Evolutionary conservation across 2,797 vertebrate genomes (phyloP).

Genomic region (Myotis vivesi): DNA sequence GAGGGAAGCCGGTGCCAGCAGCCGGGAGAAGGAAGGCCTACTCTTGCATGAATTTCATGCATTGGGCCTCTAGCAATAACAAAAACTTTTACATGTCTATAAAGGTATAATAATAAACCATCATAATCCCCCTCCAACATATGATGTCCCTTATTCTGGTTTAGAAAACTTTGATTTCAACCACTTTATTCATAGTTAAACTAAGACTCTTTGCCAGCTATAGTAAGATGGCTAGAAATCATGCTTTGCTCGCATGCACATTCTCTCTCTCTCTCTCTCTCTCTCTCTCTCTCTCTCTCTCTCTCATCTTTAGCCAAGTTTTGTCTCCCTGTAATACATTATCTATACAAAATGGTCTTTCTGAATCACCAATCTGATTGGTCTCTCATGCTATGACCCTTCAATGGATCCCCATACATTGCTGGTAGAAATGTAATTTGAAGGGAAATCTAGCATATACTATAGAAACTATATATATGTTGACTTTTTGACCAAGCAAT

Average conservation of each 20-base stretch:
- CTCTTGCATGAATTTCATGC: too few relatives aligned
- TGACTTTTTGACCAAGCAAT: neutral
- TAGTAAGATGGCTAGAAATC: neutral
- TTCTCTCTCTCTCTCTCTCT: neutral
- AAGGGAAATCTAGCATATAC: neutral
- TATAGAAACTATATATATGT: neutral
- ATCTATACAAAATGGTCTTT: neutral
- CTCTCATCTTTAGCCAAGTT: neutral
- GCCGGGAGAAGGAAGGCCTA: too few relatives aligned
- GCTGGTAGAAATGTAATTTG: neutral
- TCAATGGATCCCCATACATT: neutral
- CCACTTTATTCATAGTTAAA: neutral
- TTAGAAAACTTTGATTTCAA: neutral
- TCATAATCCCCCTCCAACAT: accelerated
- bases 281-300: neutral
- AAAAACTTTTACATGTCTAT: neutral
- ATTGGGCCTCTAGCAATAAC: neutral
- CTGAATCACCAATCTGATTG: neutral
- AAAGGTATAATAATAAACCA: neutral
- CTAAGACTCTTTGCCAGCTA: neutral
- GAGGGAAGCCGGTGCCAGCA: too few relatives aligned
- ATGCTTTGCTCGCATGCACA: neutral
- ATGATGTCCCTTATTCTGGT: neutral
- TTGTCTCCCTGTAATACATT: neutral
- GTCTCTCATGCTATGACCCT: neutral